phyloP scores from a whole-genome alignment of 1,140 invertebrate genomes.

The Muscidifurax raptorellus region DNA sequence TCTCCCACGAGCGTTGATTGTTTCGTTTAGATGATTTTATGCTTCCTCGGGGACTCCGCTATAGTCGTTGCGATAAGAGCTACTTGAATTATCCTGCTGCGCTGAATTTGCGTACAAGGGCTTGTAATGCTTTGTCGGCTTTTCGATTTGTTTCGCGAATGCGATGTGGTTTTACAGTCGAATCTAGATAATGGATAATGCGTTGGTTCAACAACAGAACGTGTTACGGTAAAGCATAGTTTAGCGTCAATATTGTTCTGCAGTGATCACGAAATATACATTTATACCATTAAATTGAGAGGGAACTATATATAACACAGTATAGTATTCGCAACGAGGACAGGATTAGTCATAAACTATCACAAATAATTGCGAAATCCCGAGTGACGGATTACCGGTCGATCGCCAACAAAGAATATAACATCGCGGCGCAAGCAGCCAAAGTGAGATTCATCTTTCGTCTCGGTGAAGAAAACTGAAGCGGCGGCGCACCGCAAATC shows the following conservation, averaged over 20 bases:
- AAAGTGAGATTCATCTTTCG: neutral
- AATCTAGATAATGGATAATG: no score
- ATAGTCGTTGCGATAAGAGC: neutral
- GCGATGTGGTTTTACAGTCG: no score
- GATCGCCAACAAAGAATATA: neutral
- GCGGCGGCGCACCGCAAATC: neutral
- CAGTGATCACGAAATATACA: no score
- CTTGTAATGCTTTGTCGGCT: neutral
- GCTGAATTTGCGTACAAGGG: neutral
- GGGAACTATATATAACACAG: no score
- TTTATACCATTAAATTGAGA: no score
- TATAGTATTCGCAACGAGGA: no score
- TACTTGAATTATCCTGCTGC: neutral
- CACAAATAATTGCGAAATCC: neutral
- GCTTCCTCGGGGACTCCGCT: neutral
- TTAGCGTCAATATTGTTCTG: no score
- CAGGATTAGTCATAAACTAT: neutral
- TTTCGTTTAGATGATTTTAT: constrained; percentile 12
- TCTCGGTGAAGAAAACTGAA: neutral
- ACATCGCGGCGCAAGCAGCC: neutral
- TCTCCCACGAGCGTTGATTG: neutral
- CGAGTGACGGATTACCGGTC: neutral
- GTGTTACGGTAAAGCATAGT: no score
- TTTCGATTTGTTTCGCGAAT: neutral
- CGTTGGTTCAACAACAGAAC: no score